Evolutionary conservation across 30 jellyfish, hydroid and myxozoan species (phyloP).

Genomic region (Aurelia coerulea): DNA sequence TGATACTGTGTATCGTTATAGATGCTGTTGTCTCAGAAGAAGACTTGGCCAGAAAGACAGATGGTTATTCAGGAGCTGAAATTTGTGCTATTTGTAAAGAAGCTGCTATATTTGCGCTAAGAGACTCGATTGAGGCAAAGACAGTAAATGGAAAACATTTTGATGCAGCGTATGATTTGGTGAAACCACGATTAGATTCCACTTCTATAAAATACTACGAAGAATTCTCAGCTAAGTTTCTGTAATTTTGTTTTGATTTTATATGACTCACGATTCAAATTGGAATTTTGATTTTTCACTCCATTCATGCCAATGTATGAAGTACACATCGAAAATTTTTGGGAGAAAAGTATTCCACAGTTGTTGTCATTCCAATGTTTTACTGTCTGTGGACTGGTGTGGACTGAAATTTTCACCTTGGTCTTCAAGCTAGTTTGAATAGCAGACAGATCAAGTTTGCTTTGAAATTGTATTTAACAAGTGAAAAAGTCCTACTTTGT

Average conservation of each 20-base stretch:
- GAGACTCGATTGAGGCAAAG: slow-evolving; percentile 68
- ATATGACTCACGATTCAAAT: no score
- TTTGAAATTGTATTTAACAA: no score
- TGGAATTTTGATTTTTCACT: no score
- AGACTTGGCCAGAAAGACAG: slow-evolving; percentile 58
- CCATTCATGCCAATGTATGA: no score
- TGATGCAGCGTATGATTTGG: slow-evolving; percentile 38
- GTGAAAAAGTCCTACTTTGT: no score
- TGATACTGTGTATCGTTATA: neutral
- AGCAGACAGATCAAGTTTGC: no score
- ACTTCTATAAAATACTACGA: slow-evolving; percentile 47
- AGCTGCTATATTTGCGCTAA: slow-evolving; percentile 90
- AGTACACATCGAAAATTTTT: no score
- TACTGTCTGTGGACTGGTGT: no score
- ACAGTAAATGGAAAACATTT: slow-evolving; percentile 58
- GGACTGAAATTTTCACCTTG: no score
- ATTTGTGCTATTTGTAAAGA: slow-evolving; percentile 91
- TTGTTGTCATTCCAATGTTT: no score
- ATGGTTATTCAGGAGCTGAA: slow-evolving; percentile 98
- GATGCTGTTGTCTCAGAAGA: slow-evolving; percentile 61
- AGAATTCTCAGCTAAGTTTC: slow-evolving; percentile 42
- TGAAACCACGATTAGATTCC: slow-evolving; percentile 74
- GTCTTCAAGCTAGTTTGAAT: no score
- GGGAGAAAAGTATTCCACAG: no score
- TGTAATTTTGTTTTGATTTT: neutral